Conservation (phyloP, 2,113 vertebrate species). For the Tylochromis polylepis region DNA sequence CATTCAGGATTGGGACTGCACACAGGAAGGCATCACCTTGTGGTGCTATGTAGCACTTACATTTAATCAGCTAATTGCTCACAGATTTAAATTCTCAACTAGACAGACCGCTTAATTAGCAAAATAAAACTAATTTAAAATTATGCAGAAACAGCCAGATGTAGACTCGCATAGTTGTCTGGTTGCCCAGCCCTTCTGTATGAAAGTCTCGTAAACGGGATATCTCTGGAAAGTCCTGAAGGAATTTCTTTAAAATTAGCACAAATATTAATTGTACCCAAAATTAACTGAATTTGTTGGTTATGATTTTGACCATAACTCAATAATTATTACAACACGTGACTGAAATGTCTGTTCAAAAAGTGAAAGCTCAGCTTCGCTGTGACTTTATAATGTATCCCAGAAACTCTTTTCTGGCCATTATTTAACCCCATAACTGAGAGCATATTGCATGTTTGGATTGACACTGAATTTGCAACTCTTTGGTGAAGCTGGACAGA, state of each 20-base stretch:
- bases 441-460: neutral
- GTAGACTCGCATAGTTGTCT: neutral
- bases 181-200: neutral
- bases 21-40: neutral
- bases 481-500: neutral
- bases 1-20: neutral
- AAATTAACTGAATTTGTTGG: neutral
- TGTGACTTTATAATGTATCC: neutral
- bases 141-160: neutral
- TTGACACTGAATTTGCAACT: neutral
- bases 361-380: neutral
- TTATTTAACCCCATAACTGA: neutral
- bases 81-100: neutral
- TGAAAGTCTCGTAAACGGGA: neutral
- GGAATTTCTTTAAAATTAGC: neutral
- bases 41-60: neutral
- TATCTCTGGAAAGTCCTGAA: neutral
- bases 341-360: neutral
- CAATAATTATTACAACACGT: neutral
- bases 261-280: neutral
- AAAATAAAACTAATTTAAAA: neutral
- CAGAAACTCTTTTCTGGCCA: neutral
- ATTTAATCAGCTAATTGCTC: neutral
- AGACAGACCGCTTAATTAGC: neutral
- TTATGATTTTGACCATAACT: neutral